Percentiles rank a stretch among this genome's conserved stretches.
These are phyloP conservation scores for Coregonus suidteri DNA, from an alignment of 2,797 vertebrate species.

Conservation along the genomic window DNA sequence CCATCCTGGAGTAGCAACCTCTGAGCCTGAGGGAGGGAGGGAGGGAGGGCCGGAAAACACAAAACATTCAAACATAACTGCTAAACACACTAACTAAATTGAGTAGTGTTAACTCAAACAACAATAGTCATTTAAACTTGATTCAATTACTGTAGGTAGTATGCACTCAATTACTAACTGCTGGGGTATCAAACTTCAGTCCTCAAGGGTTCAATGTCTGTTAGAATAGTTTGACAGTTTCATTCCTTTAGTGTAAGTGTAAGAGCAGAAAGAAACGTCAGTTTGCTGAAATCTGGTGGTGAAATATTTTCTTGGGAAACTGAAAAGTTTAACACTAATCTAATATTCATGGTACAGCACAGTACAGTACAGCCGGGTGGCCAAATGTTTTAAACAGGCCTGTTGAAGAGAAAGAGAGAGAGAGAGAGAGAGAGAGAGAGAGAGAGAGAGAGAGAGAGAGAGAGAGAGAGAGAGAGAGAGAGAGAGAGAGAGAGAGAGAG, in stretches of 20 bases:
- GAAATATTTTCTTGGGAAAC: background rate
- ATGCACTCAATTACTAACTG: background rate
- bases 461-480: no score
- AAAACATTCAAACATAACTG: background rate
- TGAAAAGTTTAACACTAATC: no score
- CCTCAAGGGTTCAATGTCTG: background rate
- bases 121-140: no score
- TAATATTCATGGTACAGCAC: no score
- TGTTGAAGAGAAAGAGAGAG: no score
- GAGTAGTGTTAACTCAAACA: no score
- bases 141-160: background rate
- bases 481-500: no score
- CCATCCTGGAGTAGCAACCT: constrained; percentile 16
- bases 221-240: background rate
- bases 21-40: constrained; percentile 38
- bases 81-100: background rate
- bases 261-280: background rate
- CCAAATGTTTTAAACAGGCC: no score
- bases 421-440: no score
- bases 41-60: background rate
- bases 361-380: no score
- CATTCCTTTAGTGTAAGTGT: background rate
- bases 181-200: background rate
- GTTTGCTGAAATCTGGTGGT: background rate
- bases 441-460: no score